Conservation (phyloP, 1,140 invertebrate genomes). For the Brachionus rubens region DNA sequence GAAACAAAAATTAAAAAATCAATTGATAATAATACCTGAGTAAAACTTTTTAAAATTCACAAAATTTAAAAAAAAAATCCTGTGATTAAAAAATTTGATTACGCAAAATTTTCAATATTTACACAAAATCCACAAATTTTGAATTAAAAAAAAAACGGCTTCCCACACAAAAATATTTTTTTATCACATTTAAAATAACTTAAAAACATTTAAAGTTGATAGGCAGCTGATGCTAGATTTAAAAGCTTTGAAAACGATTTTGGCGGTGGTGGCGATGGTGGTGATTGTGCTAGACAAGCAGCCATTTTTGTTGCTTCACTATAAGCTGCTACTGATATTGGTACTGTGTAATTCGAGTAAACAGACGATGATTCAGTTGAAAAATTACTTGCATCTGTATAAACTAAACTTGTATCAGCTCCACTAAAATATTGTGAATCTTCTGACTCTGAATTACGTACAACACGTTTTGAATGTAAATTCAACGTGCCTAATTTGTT, state of each 20-base stretch:
- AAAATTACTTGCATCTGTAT: neutral
- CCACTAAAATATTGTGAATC: constrained; percentile 46
- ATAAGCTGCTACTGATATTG: neutral
- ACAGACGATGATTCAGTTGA: constrained; percentile 23
- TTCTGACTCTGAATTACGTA: constrained; percentile 21
- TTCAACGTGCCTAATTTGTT: neutral
- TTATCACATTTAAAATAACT: neutral
- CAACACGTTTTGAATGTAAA: neutral
- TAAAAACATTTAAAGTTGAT: constrained; percentile 2
- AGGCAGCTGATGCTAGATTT: constrained; percentile 41
- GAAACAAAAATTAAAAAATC: too few species aligned
- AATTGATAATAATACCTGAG: too few species aligned
- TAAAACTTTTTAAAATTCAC: too few species aligned
- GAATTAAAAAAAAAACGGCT: too few species aligned
- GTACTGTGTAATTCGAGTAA: constrained; percentile 33
- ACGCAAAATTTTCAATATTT: too few species aligned
- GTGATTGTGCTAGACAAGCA: constrained; percentile 7
- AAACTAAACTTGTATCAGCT: constrained; percentile 40
- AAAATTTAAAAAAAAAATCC: too few species aligned
- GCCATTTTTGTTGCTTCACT: constrained; percentile 38
- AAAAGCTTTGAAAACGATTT: constrained; percentile 37
- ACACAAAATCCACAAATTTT: too few species aligned
- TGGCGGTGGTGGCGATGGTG: constrained; percentile 35
- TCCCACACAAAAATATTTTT: neutral
- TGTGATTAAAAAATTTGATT: too few species aligned